These are phyloP conservation scores for Calyptomena viridis DNA, from an alignment of 2,113 vertebrate species.

Conservation along the genomic window DNA sequence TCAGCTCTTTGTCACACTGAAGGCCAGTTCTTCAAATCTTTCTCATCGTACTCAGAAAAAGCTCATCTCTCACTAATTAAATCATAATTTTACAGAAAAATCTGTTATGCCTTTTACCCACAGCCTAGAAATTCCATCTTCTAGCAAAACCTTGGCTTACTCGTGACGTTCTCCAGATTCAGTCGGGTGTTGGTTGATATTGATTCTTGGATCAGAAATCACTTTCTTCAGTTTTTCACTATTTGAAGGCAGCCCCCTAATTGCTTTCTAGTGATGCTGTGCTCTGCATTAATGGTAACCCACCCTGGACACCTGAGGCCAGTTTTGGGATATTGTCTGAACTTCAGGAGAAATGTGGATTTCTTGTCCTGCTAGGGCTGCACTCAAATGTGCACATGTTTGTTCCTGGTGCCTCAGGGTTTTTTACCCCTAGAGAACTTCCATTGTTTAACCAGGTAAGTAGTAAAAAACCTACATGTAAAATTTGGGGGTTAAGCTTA, in stretches of 20 bases:
- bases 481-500: background rate
- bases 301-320: accelerated
- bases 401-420: background rate
- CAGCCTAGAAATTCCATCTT: background rate
- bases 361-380: background rate
- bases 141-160: background rate
- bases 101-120: background rate
- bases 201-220: background rate
- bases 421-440: background rate
- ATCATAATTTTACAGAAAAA: background rate
- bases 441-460: background rate
- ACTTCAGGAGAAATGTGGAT: background rate
- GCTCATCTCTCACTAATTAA: background rate
- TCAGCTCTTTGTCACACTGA: background rate
- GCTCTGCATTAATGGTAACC: background rate
- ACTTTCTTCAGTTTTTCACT: background rate
- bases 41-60: background rate
- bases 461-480: background rate
- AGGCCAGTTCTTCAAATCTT: background rate
- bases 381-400: accelerated
- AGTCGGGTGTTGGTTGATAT: background rate
- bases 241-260: background rate
- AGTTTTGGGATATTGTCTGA: background rate
- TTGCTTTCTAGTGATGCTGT: background rate
- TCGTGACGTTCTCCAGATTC: background rate